phyloP scores from a whole-genome alignment of 1,140 invertebrate species.

The Holotrichia oblita region DNA sequence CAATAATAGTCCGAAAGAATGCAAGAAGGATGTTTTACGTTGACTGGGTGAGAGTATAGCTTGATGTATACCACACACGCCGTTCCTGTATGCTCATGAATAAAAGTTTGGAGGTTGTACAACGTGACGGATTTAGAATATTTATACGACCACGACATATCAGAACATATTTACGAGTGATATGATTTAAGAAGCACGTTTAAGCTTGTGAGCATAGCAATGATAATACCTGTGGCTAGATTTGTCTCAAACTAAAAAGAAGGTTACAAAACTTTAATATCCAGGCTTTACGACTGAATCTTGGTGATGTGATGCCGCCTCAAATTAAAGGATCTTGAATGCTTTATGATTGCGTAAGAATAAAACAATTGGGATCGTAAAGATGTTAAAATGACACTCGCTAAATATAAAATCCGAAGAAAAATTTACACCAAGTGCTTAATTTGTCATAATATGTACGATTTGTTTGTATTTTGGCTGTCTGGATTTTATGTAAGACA shows the following conservation, averaged over 20 bases:
- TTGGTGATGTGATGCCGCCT: too few species aligned
- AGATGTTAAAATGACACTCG: background rate
- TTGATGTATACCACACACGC: conserved; percentile 16
- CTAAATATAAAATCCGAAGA: conserved; percentile 1
- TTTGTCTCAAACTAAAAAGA: background rate
- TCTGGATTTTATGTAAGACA: background rate
- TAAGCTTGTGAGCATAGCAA: background rate
- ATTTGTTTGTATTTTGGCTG: background rate
- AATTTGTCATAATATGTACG: background rate
- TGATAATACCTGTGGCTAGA: background rate
- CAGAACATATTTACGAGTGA: background rate
- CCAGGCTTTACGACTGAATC: background rate
- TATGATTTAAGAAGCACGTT: background rate
- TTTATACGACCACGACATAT: background rate
- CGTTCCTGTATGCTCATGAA: background rate
- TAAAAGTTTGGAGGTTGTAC: conserved; percentile 18
- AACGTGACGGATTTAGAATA: conserved; percentile 17
- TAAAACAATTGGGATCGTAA: conserved; percentile 9
- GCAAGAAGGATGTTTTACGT: background rate
- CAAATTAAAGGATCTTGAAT: background rate
- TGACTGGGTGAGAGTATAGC: background rate
- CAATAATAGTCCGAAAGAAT: conserved; percentile 5
- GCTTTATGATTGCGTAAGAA: background rate
- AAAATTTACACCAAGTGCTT: background rate
- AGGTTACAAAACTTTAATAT: background rate